A percentile compares a stretch with the other conserved stretches of the same genome.
Conservation (phyloP, 2,888 invertebrate species). For the Argyresthia albistria region DNA sequence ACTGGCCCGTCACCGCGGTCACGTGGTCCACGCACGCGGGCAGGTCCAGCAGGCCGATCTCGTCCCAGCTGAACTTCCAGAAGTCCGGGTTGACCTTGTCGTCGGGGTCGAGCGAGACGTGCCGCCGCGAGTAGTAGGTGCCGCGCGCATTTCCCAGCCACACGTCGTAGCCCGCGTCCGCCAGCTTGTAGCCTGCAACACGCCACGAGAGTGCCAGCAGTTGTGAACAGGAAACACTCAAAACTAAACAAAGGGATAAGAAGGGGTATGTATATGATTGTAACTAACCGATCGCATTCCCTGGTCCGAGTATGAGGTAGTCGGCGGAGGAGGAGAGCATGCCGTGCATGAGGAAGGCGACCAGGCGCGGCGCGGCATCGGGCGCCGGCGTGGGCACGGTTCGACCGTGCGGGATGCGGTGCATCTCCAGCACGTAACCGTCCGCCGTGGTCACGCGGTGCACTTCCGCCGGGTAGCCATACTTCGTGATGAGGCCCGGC, state of each 20-base stretch:
- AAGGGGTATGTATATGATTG: too few relatives aligned
- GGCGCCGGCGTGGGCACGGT: constrained; percentile 19
- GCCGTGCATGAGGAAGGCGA: constrained; percentile 35
- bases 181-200: constrained; percentile 41
- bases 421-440: constrained; percentile 34
- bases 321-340: constrained; percentile 40
- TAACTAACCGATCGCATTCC: constrained; percentile 25
- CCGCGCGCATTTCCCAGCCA: constrained; percentile 88
- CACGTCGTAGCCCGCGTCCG: constrained; percentile 78
- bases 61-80: constrained; percentile 47
- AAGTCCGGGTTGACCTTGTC: constrained; percentile 21
- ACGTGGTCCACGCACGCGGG: constrained; percentile 35
- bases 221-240: too few relatives aligned
- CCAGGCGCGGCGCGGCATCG: constrained; percentile 16
- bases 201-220: too few relatives aligned
- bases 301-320: constrained; percentile 31
- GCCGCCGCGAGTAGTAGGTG: constrained; percentile 70
- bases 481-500: constrained; percentile 34
- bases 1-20: constrained; percentile 22
- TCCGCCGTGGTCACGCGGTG: constrained; percentile 32
- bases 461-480: constrained; percentile 36
- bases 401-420: constrained; percentile 37
- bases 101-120: constrained; percentile 26
- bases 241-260: too few relatives aligned
- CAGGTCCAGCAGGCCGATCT: constrained; percentile 38